These are phyloP conservation scores for Caradrina clavipalpis DNA, from an alignment of 2,888 invertebrate genomes.

Conservation along the genomic window DNA sequence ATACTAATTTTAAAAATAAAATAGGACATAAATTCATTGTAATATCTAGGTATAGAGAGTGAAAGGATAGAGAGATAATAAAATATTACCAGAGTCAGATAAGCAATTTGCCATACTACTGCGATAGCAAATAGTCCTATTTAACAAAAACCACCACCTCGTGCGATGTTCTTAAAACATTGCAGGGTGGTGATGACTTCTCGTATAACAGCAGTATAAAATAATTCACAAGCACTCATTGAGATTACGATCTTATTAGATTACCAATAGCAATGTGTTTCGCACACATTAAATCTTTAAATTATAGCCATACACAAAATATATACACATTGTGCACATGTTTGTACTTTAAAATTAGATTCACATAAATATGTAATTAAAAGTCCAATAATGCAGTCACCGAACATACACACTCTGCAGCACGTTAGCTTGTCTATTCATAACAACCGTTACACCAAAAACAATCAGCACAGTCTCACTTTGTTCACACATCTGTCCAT, in stretches of 20 bases:
- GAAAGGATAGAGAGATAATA: conserved; percentile 85
- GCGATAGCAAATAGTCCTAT: conserved; percentile 84
- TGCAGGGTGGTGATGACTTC: conserved; percentile 81
- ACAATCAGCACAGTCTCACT: conserved; percentile 94
- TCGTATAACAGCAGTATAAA: conserved; percentile 75
- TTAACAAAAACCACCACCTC: conserved; percentile 77
- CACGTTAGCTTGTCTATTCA: conserved; percentile 68
- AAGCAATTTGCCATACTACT: conserved; percentile 87
- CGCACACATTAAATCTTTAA: conserved; percentile 75
- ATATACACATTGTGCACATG: conserved; percentile 89
- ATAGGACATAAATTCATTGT: conserved; percentile 82
- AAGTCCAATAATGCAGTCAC: conserved; percentile 85
- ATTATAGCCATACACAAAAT: conserved; percentile 85
- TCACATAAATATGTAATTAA: conserved; percentile 82
- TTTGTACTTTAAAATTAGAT: conserved; percentile 89
- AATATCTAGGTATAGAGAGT: conserved; percentile 85
- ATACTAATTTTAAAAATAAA: conserved; percentile 78
- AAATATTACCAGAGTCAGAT: conserved; percentile 77
- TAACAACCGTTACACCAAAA: conserved; percentile 66
- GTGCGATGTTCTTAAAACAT: conserved; percentile 85
- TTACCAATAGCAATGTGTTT: conserved; percentile 79
- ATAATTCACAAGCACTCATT: conserved; percentile 84
- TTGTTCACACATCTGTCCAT: conserved; percentile 96
- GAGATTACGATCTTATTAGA: conserved; percentile 86
- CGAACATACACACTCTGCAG: conserved; percentile 85